A percentile compares a stretch with the other conserved stretches of the same genome.
phyloP scores from a whole-genome alignment of 2,888 invertebrate species.

The Dasypogon diadema region DNA sequence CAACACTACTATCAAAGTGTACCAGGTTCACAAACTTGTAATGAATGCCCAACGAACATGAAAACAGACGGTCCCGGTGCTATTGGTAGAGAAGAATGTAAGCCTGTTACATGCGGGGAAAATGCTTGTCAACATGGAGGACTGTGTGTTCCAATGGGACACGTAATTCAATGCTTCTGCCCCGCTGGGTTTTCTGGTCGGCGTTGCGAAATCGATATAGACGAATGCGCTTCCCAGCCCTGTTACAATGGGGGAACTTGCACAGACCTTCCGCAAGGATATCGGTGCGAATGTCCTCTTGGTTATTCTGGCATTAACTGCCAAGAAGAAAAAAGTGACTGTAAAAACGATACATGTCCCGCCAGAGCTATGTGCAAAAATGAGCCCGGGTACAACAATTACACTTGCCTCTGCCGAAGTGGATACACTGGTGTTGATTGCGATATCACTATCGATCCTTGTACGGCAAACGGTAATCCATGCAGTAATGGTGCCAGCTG shows the following conservation, averaged over 20 bases:
- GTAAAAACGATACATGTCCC: constrained; percentile 89
- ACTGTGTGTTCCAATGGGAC: constrained; percentile 89
- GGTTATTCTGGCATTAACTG: constrained; percentile 95
- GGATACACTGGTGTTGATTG: constrained; percentile 95
- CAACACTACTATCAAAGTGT: constrained; percentile 91
- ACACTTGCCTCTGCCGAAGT: constrained; percentile 91
- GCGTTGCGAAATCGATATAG: constrained; percentile 93
- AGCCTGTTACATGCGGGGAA: constrained; percentile 87
- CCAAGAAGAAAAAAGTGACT: constrained; percentile 92
- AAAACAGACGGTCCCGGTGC: constrained; percentile 86
- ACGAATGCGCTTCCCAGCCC: constrained; percentile 94
- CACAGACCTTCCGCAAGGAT: constrained; percentile 91
- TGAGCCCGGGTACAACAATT: constrained; percentile 88
- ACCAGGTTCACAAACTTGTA: constrained; percentile 86
- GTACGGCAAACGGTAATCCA: constrained; percentile 89
- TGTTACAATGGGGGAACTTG: constrained; percentile 95
- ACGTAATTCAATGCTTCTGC: constrained; percentile 91
- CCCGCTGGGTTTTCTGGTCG: constrained; percentile 95
- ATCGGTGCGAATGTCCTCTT: constrained; percentile 86
- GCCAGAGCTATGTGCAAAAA: constrained; percentile 98
- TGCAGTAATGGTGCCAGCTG: constrained; percentile 93
- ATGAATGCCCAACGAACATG: constrained; percentile 92
- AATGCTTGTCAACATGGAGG: constrained; percentile 93
- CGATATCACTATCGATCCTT: constrained; percentile 91
- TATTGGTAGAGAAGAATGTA: constrained; percentile 86